phyloP scores from a whole-genome alignment of 2,797 vertebrate species.

The Rhynchonycteris naso region DNA sequence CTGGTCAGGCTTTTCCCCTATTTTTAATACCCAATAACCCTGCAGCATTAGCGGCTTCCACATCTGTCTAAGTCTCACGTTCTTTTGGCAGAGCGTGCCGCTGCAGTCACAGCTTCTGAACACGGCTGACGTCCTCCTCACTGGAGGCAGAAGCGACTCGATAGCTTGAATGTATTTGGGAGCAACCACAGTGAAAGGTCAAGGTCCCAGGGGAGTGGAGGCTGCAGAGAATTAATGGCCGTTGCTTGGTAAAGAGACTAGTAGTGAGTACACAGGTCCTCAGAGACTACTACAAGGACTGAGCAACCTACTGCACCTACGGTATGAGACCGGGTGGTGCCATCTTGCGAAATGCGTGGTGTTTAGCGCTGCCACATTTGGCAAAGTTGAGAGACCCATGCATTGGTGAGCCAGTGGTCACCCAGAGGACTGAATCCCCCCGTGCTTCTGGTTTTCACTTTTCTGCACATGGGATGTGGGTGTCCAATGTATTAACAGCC shows the following conservation, averaged over 20 bases:
- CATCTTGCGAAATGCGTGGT: neutral
- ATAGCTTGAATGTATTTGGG: neutral
- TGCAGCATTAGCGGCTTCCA: neutral
- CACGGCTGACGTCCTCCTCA: neutral
- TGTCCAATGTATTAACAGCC: neutral
- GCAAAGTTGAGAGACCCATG: neutral
- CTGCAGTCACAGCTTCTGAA: neutral
- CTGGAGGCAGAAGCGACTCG: neutral
- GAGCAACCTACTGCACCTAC: neutral
- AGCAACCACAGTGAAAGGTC: neutral
- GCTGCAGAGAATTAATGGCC: neutral
- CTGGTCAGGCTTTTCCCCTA: too few relatives aligned
- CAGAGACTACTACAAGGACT: neutral
- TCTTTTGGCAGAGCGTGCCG: neutral
- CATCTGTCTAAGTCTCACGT: neutral
- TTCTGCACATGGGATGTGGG: neutral
- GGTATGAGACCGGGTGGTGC: too few relatives aligned
- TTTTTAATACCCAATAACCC: conserved; percentile 37
- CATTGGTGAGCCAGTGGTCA: too few relatives aligned
- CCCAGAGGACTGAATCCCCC: neutral
- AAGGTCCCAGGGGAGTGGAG: neutral
- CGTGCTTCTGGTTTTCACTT: neutral
- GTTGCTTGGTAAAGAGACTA: neutral
- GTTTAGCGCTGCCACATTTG: neutral
- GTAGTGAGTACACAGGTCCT: neutral